Evolutionary conservation across 2,113 vertebrate genomes (phyloP).

Genomic region (Pionites leucogaster): DNA sequence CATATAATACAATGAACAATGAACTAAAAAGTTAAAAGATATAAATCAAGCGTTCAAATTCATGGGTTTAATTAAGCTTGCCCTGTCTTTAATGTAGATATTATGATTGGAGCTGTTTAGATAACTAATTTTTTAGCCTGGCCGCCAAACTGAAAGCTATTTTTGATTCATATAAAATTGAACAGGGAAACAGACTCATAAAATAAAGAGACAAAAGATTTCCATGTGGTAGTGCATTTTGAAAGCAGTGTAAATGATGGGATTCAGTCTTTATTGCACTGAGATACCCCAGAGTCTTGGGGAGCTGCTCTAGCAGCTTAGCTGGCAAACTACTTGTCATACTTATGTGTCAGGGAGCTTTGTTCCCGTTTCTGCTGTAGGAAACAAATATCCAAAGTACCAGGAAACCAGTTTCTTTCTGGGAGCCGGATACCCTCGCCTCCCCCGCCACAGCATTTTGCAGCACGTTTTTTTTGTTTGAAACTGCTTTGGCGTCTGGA

Average conservation of each 20-base stretch:
- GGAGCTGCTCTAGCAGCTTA: neutral
- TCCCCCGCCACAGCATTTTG: neutral
- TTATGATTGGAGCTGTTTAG: neutral
- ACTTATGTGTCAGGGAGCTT: neutral
- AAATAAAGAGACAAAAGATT: neutral
- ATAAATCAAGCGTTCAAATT: neutral
- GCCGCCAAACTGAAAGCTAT: neutral
- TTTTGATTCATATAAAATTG: neutral
- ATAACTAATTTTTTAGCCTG: neutral
- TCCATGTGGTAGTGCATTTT: neutral
- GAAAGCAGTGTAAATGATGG: neutral
- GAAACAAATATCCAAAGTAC: neutral
- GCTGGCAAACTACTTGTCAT: neutral
- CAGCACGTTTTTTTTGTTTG: neutral
- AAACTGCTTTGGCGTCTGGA: neutral
- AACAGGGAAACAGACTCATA: neutral
- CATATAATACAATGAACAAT: neutral
- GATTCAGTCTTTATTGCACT: neutral
- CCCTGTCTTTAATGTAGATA: neutral
- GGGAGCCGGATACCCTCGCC: accelerated
- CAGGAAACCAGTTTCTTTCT: neutral
- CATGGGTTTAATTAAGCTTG: neutral
- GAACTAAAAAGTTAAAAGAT: neutral
- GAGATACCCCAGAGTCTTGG: neutral
- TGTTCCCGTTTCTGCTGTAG: neutral